Evolutionary conservation across 2,113 vertebrate genomes (phyloP).

Genomic region (Silurus asotus): DNA sequence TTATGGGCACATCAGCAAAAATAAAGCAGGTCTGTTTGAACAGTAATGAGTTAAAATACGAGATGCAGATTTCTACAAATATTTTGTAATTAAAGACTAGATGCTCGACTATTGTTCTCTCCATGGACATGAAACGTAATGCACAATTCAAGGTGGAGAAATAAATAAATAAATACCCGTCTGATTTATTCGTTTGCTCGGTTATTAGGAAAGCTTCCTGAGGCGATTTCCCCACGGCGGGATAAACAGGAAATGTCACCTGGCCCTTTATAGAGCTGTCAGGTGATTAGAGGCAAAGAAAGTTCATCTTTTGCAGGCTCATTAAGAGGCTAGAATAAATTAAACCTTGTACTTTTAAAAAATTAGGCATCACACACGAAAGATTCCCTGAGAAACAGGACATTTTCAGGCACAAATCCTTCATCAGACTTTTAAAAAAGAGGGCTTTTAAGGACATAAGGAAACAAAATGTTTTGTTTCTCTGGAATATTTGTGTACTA

Average conservation of each 20-base stretch:
- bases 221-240: constrained; percentile 11
- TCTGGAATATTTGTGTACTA: constrained; percentile 6
- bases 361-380: background rate
- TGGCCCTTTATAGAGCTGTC: constrained; percentile 43
- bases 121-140: background rate
- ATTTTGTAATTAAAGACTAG: background rate
- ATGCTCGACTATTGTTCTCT: background rate
- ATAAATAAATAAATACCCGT: constrained; percentile 15
- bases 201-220: constrained; percentile 16
- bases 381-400: background rate
- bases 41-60: background rate
- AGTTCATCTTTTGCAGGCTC: constrained; percentile 29
- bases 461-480: background rate
- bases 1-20: too few relatives aligned
- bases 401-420: background rate
- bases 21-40: background rate
- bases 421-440: background rate
- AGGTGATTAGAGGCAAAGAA: constrained; percentile 42
- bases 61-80: background rate
- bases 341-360: background rate
- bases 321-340: constrained; percentile 24
- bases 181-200: background rate
- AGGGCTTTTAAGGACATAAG: background rate
- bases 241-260: constrained; percentile 40
- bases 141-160: background rate